A percentile compares a stretch with the other conserved stretches of the same genome.
Conservation (phyloP, 2,888 invertebrate species). For the Chirona hameri region DNA sequence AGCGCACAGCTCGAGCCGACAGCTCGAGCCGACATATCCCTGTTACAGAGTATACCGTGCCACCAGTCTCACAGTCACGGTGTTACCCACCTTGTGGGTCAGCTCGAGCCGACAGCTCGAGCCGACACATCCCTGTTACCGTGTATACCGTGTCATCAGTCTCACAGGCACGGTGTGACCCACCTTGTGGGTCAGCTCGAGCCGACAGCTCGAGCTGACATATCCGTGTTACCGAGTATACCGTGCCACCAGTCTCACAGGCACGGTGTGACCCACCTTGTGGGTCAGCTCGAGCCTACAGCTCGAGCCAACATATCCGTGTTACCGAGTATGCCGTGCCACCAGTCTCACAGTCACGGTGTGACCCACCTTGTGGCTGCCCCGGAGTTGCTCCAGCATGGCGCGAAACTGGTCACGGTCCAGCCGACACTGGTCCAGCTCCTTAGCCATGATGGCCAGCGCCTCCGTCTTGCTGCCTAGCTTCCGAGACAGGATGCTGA, state of each 20-base stretch:
- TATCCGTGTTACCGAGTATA: conserved; percentile 33
- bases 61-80: no score
- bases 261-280: not conserved
- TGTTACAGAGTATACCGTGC: no score
- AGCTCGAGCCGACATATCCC: no score
- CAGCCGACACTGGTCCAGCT: conserved; percentile 70
- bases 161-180: not conserved
- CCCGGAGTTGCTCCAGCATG: conserved; percentile 71
- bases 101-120: conserved; percentile 64
- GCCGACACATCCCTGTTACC: conserved; percentile 53
- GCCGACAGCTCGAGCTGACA: conserved; percentile 69
- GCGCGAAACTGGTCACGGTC: conserved; percentile 76
- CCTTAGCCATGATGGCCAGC: conserved; percentile 68
- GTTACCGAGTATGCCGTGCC: no score
- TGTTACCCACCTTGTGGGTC: conserved; percentile 49
- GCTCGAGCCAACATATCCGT: no score
- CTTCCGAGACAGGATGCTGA: conserved; percentile 53
- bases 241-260: no score
- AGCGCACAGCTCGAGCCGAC: no score
- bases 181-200: conserved; percentile 52
- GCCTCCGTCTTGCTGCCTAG: conserved; percentile 79
- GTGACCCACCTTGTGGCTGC: not conserved
- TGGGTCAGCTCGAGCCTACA: no score
- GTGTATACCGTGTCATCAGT: no score
- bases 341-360: no score